Evolutionary conservation across 2,888 invertebrate genomes (phyloP).

Genomic region (Brachypalpus laphriformis): DNA sequence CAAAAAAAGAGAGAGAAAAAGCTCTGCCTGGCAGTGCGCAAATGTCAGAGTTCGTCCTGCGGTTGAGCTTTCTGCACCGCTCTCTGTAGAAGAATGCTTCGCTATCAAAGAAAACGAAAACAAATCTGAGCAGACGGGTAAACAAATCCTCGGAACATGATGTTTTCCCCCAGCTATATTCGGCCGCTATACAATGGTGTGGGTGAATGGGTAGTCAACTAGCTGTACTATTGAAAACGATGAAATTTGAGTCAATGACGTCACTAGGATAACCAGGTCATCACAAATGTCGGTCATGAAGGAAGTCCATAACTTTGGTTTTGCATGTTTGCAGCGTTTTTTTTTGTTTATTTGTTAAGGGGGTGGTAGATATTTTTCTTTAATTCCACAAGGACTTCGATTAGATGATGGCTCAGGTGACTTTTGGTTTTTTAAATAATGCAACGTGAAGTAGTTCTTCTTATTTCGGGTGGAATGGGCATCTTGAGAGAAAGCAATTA

Average conservation of each 20-base stretch:
- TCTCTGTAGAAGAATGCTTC: neutral
- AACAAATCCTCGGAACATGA: slow-evolving; percentile 59
- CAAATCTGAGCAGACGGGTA: slow-evolving; percentile 58
- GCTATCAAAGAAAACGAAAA: slow-evolving; percentile 42
- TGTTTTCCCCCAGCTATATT: slow-evolving; percentile 31
- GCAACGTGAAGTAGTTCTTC: neutral
- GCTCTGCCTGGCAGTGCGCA: slow-evolving; percentile 4
- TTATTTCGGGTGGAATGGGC: neutral
- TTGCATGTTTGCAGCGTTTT: slow-evolving; percentile 18
- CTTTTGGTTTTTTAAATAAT: slow-evolving; percentile 25
- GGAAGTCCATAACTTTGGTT: slow-evolving; percentile 58
- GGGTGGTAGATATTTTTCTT: slow-evolving; percentile 47
- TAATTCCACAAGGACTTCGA: slow-evolving; percentile 61
- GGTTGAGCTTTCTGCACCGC: slow-evolving; percentile 55
- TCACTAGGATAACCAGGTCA: slow-evolving; percentile 70
- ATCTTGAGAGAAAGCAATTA: neutral
- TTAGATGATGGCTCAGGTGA: slow-evolving; percentile 46
- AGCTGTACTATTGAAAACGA: slow-evolving; percentile 34
- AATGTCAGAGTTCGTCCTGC: slow-evolving; percentile 1
- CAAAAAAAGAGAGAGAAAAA: slow-evolving; percentile 33
- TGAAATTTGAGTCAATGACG: slow-evolving; percentile 71
- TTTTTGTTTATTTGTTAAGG: neutral
- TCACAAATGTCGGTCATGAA: slow-evolving; percentile 70
- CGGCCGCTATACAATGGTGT: neutral
- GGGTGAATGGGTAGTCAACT: slow-evolving; percentile 27